A percentile compares a stretch with the other conserved stretches of the same genome.
Evolutionary conservation across 35 echinoderm and acorn worm species (phyloP).

Genomic region (Patiria miniata): DNA sequence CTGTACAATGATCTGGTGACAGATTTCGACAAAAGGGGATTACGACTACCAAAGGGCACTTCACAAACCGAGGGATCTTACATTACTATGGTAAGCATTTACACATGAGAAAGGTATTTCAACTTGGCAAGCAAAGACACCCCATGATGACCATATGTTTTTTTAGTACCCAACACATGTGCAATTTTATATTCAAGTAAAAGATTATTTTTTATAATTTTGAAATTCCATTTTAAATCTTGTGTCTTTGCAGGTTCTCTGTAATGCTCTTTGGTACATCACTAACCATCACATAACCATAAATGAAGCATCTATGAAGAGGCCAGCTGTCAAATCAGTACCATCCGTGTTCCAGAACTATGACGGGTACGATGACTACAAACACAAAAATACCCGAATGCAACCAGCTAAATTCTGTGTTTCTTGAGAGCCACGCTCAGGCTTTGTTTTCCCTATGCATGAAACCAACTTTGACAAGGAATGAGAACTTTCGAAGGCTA

Average conservation of each 20-base stretch:
- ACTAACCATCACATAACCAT: not conserved
- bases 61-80: not conserved
- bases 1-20: not conserved
- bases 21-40: not conserved
- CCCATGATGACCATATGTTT: too few relatives aligned
- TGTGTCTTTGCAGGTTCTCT: constrained; percentile 8
- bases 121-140: too few relatives aligned
- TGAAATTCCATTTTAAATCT: not conserved
- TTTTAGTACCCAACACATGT: too few relatives aligned
- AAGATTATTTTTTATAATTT: too few relatives aligned
- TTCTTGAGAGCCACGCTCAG: not conserved
- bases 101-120: too few relatives aligned
- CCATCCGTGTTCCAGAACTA: not conserved
- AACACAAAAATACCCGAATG: not conserved
- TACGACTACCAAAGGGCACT: not conserved
- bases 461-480: not conserved
- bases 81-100: not conserved
- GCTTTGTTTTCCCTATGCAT: not conserved
- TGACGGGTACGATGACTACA: constrained; percentile 30
- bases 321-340: not conserved
- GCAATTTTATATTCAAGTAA: too few relatives aligned
- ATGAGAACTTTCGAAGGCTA: not conserved
- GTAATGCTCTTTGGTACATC: constrained; percentile 11
- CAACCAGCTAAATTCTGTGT: not conserved
- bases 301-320: not conserved